Conservation (phyloP, 2,113 vertebrate species). For the Ptyas mucosa region DNA sequence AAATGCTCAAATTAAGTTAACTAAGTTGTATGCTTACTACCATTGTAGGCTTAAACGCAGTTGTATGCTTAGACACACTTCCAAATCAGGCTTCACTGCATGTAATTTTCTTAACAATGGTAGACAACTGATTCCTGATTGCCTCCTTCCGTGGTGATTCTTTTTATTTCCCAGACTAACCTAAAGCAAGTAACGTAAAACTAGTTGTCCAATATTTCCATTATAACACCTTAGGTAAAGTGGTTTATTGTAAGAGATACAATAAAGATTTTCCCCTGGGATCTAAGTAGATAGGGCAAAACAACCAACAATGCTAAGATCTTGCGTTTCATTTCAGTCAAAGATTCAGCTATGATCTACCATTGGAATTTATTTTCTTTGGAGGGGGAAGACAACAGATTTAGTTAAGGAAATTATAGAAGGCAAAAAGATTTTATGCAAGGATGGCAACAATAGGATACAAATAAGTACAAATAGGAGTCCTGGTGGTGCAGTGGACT, state of each 20-base stretch:
- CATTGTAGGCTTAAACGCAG: not conserved
- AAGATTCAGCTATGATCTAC: not conserved
- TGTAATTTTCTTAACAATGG: not conserved
- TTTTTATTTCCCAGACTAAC: not conserved
- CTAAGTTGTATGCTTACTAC: too few relatives aligned
- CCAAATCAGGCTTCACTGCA: not conserved
- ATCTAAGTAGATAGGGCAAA: not conserved
- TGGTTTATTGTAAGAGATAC: not conserved
- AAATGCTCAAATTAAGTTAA: too few relatives aligned
- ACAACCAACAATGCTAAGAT: not conserved
- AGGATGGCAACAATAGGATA: not conserved
- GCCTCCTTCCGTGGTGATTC: not conserved
- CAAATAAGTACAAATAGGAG: too few relatives aligned
- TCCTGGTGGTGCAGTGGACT: too few relatives aligned
- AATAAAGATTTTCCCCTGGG: not conserved
- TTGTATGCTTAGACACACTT: not conserved
- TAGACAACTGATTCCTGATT: not conserved
- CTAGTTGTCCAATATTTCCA: not conserved
- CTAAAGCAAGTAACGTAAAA: not conserved
- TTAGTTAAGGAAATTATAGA: not conserved
- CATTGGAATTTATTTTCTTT: not conserved
- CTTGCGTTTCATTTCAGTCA: not conserved
- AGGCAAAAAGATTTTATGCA: not conserved
- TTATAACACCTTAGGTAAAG: not conserved
- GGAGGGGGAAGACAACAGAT: not conserved